phyloP scores from a whole-genome alignment of 2,113 vertebrate species.

The Atractosteus spatula region DNA sequence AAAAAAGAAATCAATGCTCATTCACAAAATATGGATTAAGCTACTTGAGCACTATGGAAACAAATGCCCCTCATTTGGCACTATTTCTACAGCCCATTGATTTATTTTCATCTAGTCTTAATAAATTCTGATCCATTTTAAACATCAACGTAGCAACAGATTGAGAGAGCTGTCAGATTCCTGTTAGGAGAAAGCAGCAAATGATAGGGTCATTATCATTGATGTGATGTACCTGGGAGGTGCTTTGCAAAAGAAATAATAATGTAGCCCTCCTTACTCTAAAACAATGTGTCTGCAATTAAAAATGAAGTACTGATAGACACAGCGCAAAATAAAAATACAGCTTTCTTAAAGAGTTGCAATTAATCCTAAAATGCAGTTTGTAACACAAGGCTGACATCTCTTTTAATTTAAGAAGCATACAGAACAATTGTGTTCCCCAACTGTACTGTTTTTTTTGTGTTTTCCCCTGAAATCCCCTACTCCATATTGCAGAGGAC shows the following conservation, averaged over 20 bases:
- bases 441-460: constrained; percentile 8
- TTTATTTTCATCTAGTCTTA: not conserved
- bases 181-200: not conserved
- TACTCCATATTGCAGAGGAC: too few species aligned
- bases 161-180: not conserved
- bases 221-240: not conserved
- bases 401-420: constrained; percentile 13
- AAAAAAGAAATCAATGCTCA: not conserved
- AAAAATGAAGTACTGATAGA: not conserved
- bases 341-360: constrained; percentile 27
- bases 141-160: not conserved
- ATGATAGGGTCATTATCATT: not conserved
- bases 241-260: not conserved
- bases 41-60: not conserved
- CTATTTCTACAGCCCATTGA: not conserved
- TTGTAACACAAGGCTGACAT: not conserved
- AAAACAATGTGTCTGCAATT: not conserved
- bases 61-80: not conserved
- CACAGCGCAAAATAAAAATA: constrained; percentile 13
- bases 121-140: not conserved
- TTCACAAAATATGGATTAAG: not conserved
- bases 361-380: too few species aligned
- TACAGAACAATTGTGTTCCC: constrained; percentile 22
- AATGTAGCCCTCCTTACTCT: not conserved
- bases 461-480: not conserved